Conservation (phyloP, 2,888 invertebrate genomes). For the Bimastos eiseni region DNA sequence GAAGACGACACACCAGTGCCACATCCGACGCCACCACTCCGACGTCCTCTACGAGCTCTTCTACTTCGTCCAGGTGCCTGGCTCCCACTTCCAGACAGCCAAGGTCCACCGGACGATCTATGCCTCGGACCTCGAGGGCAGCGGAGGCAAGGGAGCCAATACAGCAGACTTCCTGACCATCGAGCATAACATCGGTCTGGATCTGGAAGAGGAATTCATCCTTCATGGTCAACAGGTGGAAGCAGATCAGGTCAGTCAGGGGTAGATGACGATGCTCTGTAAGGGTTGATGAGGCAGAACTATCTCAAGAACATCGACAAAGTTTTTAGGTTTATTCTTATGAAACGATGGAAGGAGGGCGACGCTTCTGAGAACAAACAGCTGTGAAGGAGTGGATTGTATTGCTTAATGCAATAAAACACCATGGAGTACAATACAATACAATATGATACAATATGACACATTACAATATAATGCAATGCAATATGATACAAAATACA, state of each 20-base stretch:
- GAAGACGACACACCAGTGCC: slow-evolving; percentile 44
- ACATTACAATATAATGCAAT: too few species aligned
- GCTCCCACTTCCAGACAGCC: slow-evolving; percentile 42
- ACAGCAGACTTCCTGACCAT: slow-evolving; percentile 50
- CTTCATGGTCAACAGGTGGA: slow-evolving; percentile 49
- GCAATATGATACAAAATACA: too few species aligned
- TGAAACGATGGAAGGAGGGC: too few species aligned
- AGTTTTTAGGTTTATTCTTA: too few species aligned
- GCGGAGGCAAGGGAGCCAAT: slow-evolving; percentile 36
- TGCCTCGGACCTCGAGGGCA: slow-evolving; percentile 28
- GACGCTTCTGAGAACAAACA: too few species aligned
- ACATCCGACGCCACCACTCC: slow-evolving; percentile 38
- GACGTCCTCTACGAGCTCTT: slow-evolving; percentile 44
- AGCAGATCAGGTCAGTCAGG: slow-evolving; percentile 39
- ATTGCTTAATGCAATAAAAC: too few species aligned
- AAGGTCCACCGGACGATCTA: slow-evolving; percentile 41
- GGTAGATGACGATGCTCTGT: background rate
- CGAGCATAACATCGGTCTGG: slow-evolving; percentile 46
- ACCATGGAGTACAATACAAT: too few species aligned
- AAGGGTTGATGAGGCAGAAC: too few species aligned
- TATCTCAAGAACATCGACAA: too few species aligned
- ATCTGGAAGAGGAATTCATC: slow-evolving; percentile 52
- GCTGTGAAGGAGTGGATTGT: too few species aligned
- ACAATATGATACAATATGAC: too few species aligned
- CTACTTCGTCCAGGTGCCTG: slow-evolving; percentile 43